Percentiles rank a stretch among this genome's conserved stretches.
These are phyloP conservation scores for Pseudorhiza aurosa DNA, from an alignment of 30 jellyfish, hydroid and myxozoan species.

Conservation along the genomic window DNA sequence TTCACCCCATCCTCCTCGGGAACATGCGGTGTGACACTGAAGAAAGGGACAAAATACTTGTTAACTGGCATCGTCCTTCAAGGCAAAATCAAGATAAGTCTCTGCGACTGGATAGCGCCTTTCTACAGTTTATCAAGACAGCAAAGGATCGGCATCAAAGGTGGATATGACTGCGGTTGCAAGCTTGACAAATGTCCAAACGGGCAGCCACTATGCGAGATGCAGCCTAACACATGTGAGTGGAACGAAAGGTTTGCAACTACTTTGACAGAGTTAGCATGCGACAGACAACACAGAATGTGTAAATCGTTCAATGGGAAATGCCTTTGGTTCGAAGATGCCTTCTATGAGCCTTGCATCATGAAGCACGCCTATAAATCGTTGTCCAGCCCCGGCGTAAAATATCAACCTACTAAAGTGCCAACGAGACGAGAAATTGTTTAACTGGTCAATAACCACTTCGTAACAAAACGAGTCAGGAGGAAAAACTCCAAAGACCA, in stretches of 20 bases:
- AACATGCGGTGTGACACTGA: slow-evolving; percentile 64
- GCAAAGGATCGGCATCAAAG: slow-evolving; percentile 66
- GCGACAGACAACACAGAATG: slow-evolving; percentile 54
- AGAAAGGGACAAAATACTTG: slow-evolving; percentile 59
- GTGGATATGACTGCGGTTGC: slow-evolving; percentile 85
- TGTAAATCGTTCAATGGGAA: slow-evolving; percentile 30
- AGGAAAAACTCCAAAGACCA: no score
- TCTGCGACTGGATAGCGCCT: slow-evolving; percentile 63
- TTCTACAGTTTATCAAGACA: slow-evolving; percentile 54
- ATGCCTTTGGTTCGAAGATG: slow-evolving; percentile 61
- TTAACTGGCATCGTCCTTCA: slow-evolving; percentile 52
- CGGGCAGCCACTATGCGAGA: slow-evolving; percentile 33
- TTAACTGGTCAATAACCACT: no score
- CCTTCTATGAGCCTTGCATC: slow-evolving; percentile 49
- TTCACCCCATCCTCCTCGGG: slow-evolving; percentile 48
- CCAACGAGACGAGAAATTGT: background rate
- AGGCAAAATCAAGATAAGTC: slow-evolving; percentile 30
- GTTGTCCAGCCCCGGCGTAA: background rate
- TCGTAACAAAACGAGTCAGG: no score
- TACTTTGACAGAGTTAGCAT: slow-evolving; percentile 1
- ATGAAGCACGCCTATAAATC: slow-evolving; percentile 7
- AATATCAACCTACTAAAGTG: background rate
- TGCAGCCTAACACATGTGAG: slow-evolving; percentile 21
- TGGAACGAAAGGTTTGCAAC: slow-evolving; percentile 29
- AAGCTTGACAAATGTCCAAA: slow-evolving; percentile 51